Evolutionary conservation across 2,888 invertebrate genomes (phyloP).

Genomic region (Tridacna gigas): DNA sequence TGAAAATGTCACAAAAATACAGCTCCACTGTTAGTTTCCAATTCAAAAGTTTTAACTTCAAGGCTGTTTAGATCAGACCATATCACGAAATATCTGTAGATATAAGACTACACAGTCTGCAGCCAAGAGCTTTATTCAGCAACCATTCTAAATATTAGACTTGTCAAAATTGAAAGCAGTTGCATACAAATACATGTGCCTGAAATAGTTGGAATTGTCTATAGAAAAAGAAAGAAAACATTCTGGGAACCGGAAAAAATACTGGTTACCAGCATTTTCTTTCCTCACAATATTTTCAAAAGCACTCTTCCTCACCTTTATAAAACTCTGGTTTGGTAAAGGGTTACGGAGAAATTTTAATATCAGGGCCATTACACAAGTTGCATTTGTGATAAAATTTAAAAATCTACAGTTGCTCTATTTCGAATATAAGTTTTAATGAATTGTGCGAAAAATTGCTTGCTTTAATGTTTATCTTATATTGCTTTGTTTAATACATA

Average conservation of each 20-base stretch:
- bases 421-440: no score
- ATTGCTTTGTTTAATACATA: no score
- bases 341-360: no score
- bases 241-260: background rate
- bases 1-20: no score
- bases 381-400: no score
- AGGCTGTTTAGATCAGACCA: no score
- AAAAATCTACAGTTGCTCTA: no score
- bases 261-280: background rate
- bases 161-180: background rate
- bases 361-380: no score
- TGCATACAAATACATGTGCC: background rate
- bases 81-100: no score
- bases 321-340: no score
- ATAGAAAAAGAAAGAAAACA: background rate
- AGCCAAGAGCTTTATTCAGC: background rate
- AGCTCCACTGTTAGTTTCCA: no score
- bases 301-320: background rate
- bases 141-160: background rate
- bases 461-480: background rate
- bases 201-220: background rate
- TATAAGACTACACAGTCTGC: background rate
- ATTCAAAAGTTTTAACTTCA: no score
- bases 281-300: background rate
- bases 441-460: background rate